These are phyloP conservation scores for Crotophaga sulcirostris DNA, from an alignment of 2,113 vertebrate species.

Conservation along the genomic window DNA sequence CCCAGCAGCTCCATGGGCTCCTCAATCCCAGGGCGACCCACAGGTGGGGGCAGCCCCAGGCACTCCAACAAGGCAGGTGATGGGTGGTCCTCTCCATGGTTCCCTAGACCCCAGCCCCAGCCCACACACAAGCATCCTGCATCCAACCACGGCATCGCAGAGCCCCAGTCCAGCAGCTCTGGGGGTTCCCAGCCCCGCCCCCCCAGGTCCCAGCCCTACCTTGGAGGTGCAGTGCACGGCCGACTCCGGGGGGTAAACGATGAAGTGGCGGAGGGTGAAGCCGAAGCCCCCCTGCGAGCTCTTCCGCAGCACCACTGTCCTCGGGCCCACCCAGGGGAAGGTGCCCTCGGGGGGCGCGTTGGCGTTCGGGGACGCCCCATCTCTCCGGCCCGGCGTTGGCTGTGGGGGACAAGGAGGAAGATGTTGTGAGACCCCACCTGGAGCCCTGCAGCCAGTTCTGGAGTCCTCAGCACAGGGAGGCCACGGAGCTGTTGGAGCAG, in stretches of 20 bases:
- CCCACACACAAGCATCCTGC: accelerated
- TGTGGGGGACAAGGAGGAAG: background rate
- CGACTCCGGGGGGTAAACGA: constrained; percentile 95
- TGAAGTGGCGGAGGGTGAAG: constrained; percentile 97
- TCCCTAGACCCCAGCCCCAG: accelerated
- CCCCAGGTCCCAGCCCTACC: constrained; percentile 68
- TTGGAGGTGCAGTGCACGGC: constrained; percentile 84
- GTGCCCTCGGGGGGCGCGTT: constrained; percentile 81
- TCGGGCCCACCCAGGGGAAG: constrained; percentile 86
- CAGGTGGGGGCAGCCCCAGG: background rate
- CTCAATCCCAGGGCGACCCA: background rate
- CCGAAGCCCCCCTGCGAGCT: constrained; percentile 92
- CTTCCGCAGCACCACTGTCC: constrained; percentile 88
- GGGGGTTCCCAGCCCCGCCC: background rate
- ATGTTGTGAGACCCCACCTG: too few relatives aligned
- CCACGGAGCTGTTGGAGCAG: too few relatives aligned
- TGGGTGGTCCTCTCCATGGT: accelerated
- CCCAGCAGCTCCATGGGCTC: background rate
- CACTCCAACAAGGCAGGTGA: accelerated
- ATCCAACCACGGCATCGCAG: accelerated
- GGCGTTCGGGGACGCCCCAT: constrained; percentile 82
- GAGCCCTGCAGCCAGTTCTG: too few relatives aligned
- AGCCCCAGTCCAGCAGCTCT: accelerated
- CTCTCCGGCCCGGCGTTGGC: constrained; percentile 80
- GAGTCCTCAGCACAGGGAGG: too few relatives aligned